Evolutionary conservation across 2,888 invertebrate genomes (phyloP).

Genomic region (Meteorus cinctellus): DNA sequence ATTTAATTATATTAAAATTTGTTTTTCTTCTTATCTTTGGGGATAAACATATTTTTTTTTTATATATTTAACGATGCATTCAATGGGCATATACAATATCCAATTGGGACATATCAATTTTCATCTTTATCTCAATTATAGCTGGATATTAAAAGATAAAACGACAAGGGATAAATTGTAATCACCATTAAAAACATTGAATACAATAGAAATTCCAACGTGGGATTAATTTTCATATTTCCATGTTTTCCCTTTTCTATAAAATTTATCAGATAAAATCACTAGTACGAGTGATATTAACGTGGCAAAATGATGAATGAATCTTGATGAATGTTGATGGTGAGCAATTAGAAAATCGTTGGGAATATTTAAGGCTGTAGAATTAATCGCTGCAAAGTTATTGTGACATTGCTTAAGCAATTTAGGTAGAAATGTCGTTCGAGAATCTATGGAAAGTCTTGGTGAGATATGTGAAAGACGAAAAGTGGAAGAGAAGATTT

Average conservation of each 20-base stretch:
- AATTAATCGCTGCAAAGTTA: slow-evolving; percentile 34
- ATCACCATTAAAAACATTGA: slow-evolving; percentile 7
- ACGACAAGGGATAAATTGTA: background rate
- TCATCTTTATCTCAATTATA: slow-evolving; percentile 9
- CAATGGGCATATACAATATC: background rate
- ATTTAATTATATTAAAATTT: slow-evolving; percentile 31
- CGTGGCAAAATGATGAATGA: background rate
- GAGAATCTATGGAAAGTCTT: background rate
- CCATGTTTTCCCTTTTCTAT: background rate
- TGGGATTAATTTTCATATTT: background rate
- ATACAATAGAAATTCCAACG: background rate
- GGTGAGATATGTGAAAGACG: background rate
- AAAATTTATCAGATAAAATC: slow-evolving; percentile 20
- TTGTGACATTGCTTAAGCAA: slow-evolving; percentile 32
- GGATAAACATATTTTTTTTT: slow-evolving; percentile 19
- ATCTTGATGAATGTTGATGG: background rate
- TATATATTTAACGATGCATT: background rate
- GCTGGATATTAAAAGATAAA: background rate
- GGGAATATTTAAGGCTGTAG: slow-evolving; percentile 2
- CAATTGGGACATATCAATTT: slow-evolving; percentile 11
- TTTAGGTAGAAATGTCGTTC: slow-evolving; percentile 34
- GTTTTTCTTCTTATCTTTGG: slow-evolving; percentile 30
- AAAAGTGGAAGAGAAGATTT: slow-evolving; percentile 21
- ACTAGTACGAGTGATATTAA: background rate
- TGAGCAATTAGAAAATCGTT: slow-evolving; percentile 7